Evolutionary conservation across 1,140 invertebrate genomes (phyloP), one percentile per base, ranked within the genome.

Genomic region (Phymastichus coffea): DNA sequence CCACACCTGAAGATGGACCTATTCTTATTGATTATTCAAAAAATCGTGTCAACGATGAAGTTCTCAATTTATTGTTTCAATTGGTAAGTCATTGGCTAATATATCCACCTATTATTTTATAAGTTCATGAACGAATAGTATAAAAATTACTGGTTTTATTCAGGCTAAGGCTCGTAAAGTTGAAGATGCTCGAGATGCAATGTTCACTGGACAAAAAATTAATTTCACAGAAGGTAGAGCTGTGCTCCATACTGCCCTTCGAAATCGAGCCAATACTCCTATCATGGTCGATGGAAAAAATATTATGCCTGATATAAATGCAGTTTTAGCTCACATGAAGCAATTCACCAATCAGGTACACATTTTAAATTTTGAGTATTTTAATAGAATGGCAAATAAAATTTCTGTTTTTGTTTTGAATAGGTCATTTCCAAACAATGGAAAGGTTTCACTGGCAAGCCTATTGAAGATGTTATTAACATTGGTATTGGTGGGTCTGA

Each of bases 401-500:
- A n/a, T n/a, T n/a, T n/a, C n/a, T n/a, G n/a, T n/a, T 3, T 47
- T 55, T 66, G 54, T 73, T 57, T 63, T 78, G 2, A 37, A 20
- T n/a, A 85, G 77, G 82, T 94, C 2, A 83, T 88, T 59, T 81
- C 75, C 22, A 89, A 90, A 43, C 65, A 83, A 64, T 94, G 92
- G 92, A 85, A 85, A 70, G 92, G 96, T 28, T 98, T 92, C 74
- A 95, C 94, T 4, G 96, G 95, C 9, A 95, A 98, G 80, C 75
- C 88, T 56, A 99, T 99, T 44, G 96, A 93, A 57, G 97, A 99
- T 84, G 93, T 99, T 46, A 92, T 99, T 23, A 99, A 99, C 77
- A 99, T 99, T 83, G 98, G 98, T 49, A 99, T 99, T 72, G 98
- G 98, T 51, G 98, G 98, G 23, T 99, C 97, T 6, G 98, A 99